These are phyloP conservation scores for Phaenicophaeus curvirostris DNA, from an alignment of 2,797 vertebrate species.

Conservation along the genomic window DNA sequence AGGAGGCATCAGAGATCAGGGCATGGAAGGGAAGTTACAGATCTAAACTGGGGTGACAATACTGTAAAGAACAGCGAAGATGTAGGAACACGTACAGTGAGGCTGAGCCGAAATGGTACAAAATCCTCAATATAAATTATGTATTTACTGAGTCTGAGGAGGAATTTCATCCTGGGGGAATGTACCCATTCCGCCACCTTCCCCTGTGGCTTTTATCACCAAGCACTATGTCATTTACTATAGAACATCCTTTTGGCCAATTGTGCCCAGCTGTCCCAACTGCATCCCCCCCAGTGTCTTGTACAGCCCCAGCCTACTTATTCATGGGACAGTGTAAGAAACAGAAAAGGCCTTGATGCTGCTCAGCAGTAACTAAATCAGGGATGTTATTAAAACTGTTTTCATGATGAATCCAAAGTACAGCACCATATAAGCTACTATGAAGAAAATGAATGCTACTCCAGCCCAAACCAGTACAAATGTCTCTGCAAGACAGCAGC, in stretches of 20 bases:
- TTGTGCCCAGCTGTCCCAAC: fast-evolving
- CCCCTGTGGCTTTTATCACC: background rate
- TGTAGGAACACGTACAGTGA: fast-evolving
- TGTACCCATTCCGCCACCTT: fast-evolving
- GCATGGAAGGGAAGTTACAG: background rate
- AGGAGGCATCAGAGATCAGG: background rate
- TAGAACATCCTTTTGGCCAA: background rate
- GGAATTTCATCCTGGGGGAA: background rate
- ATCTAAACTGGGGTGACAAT: background rate
- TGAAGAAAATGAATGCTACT: background rate
- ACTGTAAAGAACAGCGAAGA: background rate
- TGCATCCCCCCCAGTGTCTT: background rate
- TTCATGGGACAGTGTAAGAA: background rate
- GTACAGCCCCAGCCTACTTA: fast-evolving
- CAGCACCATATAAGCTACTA: background rate
- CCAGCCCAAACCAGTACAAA: background rate
- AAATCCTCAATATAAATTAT: background rate
- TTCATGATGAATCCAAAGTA: background rate
- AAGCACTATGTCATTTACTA: fast-evolving
- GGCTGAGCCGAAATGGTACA: background rate
- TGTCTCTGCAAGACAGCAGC: background rate
- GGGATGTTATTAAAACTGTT: fast-evolving
- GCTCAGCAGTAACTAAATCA: background rate
- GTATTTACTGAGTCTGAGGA: background rate
- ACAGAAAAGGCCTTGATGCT: background rate